A percentile compares a stretch with the other conserved stretches of the same genome.
These are phyloP conservation scores for Eleginops maclovinus DNA, from an alignment of 2,113 vertebrate genomes.

Conservation along the genomic window DNA sequence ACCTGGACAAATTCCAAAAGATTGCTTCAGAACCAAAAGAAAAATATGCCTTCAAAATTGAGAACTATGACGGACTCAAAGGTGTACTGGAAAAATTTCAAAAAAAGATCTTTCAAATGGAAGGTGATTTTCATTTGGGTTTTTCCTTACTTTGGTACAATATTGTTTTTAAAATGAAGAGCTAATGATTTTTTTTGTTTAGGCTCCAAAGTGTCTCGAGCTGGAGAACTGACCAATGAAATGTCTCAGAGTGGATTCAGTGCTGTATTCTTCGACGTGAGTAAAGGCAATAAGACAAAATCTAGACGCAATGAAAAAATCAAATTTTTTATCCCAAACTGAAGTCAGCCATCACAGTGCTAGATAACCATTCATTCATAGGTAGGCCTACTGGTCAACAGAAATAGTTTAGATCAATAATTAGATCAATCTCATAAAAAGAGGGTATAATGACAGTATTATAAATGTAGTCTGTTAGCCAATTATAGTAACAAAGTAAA, in stretches of 20 bases:
- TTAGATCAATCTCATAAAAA: not conserved
- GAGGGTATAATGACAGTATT: not conserved
- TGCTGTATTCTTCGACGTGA: constrained; percentile 56
- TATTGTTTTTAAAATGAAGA: not conserved
- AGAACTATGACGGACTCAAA: constrained; percentile 75
- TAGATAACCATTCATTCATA: not conserved
- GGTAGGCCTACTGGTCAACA: too few relatives aligned
- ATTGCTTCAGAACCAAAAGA: constrained; percentile 75
- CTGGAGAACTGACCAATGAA: constrained; percentile 55
- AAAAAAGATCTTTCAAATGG: constrained; percentile 82
- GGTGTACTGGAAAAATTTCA: constrained; percentile 82
- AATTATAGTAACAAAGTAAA: too few relatives aligned
- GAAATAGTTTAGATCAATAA: too few relatives aligned
- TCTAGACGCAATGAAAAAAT: not conserved
- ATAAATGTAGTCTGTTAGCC: too few relatives aligned
- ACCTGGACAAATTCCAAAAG: fast-evolving
- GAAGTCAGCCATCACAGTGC: not conserved
- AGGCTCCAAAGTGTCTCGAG: constrained; percentile 55
- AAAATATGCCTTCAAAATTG: constrained; percentile 69
- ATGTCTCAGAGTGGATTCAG: constrained; percentile 81
- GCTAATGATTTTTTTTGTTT: not conserved
- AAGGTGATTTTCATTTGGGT: constrained; percentile 75
- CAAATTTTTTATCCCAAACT: not conserved
- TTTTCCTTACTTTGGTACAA: fast-evolving
- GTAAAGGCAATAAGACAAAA: not conserved